These are phyloP conservation scores for Philopotamus ludificatus DNA, from an alignment of 1,140 invertebrate species.

Conservation along the genomic window DNA sequence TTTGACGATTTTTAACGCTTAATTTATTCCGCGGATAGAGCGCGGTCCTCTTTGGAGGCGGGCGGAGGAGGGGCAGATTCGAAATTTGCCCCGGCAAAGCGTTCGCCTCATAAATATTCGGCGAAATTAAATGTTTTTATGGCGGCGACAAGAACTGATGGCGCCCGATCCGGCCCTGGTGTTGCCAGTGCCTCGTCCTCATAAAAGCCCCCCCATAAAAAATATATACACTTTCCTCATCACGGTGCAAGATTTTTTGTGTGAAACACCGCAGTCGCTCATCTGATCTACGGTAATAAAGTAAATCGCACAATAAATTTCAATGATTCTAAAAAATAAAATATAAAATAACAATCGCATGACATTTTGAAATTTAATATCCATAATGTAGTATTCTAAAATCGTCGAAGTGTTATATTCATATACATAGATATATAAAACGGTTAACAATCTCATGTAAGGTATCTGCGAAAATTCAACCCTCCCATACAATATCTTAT, in stretches of 20 bases:
- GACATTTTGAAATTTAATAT: too few relatives aligned
- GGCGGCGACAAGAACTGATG: constrained; percentile 3
- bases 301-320: constrained; percentile 6
- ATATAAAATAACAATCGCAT: too few relatives aligned
- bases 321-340: neutral
- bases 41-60: too few relatives aligned
- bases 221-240: neutral
- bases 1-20: neutral
- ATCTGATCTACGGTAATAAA: constrained; percentile 6
- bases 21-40: constrained; percentile 19
- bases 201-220: constrained; percentile 1
- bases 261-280: neutral
- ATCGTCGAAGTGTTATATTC: too few relatives aligned
- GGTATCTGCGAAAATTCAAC: neutral
- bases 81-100: too few relatives aligned
- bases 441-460: neutral
- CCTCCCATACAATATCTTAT: neutral
- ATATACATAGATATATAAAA: neutral
- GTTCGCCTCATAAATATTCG: constrained; percentile 30
- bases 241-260: neutral
- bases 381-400: too few relatives aligned
- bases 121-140: constrained; percentile 31
- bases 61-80: too few relatives aligned
- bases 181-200: neutral
- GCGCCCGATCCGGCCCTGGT: neutral